Base-by-base conservation (phyloP, 2,888 invertebrate genomes). In the Ectropis crepuscularia region DNA sequence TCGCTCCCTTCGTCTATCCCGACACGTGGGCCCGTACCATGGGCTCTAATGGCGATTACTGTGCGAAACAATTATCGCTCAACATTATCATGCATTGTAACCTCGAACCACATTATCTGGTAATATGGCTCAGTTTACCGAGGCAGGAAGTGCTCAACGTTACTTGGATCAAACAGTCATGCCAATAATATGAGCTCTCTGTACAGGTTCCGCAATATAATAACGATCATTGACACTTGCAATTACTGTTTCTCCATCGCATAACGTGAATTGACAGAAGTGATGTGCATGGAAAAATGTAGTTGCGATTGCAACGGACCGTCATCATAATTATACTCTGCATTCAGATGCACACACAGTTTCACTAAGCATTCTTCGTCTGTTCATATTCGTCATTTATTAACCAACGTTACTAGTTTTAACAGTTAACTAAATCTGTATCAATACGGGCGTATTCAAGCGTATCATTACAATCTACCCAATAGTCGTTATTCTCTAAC, bases 341-440 rank as follows among this genome's bases (percentile, higher is more conserved):
- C 68, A 70, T 58, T 61, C 65, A 63, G 72, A 72, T 71, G 75
- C 66, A 71, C 10, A 50, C 50, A 6, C 9, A 8, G 1, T 72
- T 67, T 75, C 68, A 66, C 74, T 73, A 67, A 68, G 71, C 74
- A 69, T 67, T 69, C 70, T 65, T 73, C 63, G 61, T 70, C 68
- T 67, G 71, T 75, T 73, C 72, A 74, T 72, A 74, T 72, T 72
- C 45, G 73, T 75, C 72, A 71, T 71, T 72, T 67, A 69, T 70
- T 71, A 69, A 65, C 65, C 70, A 70, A 60, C 49, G 53, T 55
- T 63, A 62, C 37, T 49, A 49, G 49, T 38, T 68, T 69, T 76
- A 76, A 74, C 70, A 68, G 67, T 75, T 74, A 75, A 68, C 67
- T 71, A 63, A 75, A 61, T 69, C 72, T 67, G 70, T 74, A 74